phyloP scores from a whole-genome alignment of 2,888 invertebrate species.

The Steinernema carpocapsae region DNA sequence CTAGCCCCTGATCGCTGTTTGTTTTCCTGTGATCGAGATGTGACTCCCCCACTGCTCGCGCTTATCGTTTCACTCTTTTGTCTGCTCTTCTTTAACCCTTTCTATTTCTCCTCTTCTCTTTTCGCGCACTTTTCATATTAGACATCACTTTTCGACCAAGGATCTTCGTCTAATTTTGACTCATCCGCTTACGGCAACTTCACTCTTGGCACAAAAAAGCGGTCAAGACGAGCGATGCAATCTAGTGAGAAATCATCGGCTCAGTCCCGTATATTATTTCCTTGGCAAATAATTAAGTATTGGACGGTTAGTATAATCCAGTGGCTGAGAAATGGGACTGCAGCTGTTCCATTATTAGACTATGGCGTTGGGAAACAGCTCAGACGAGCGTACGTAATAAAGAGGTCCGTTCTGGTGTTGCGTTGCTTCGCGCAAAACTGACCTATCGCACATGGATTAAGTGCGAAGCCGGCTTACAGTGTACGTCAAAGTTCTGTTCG shows the following conservation, averaged over 20 bases:
- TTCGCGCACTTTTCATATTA: conserved; percentile 13
- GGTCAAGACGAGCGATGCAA: no score
- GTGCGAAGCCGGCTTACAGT: neutral
- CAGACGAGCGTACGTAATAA: neutral
- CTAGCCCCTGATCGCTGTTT: conserved; percentile 26
- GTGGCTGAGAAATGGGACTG: conserved; percentile 13
- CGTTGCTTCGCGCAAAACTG: neutral
- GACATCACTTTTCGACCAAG: no score
- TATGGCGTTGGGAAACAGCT: conserved; percentile 20
- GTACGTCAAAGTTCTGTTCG: no score
- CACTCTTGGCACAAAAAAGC: no score
- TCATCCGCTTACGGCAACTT: no score
- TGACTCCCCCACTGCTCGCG: conserved; percentile 19
- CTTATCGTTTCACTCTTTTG: conserved; percentile 29
- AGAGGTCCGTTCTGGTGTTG: neutral
- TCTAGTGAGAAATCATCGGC: no score
- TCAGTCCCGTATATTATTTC: conserved; percentile 1
- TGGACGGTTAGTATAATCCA: conserved; percentile 10
- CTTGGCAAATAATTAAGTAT: neutral
- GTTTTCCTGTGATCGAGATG: conserved; percentile 32
- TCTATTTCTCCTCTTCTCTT: neutral
- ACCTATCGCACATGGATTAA: neutral
- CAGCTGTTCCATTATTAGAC: conserved; percentile 29
- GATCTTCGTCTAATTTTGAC: no score
- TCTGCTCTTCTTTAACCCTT: neutral